A percentile compares a stretch with the other conserved stretches of the same genome.
phyloP scores from a whole-genome alignment of 2,113 vertebrate species.

The Todiramphus chloris region DNA sequence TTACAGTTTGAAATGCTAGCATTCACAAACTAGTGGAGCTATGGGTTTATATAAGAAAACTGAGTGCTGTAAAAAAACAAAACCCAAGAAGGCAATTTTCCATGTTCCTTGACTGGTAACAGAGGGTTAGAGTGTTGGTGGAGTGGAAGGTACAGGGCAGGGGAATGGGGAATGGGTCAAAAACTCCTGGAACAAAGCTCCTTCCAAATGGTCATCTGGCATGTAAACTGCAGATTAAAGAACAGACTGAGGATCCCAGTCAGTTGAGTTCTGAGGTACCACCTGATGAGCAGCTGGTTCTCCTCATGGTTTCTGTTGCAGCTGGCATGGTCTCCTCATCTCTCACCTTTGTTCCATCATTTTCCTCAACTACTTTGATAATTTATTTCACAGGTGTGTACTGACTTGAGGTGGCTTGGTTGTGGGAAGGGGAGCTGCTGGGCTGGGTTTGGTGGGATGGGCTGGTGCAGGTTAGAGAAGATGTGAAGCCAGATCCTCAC shows the following conservation, averaged over 20 bases:
- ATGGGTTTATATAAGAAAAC: conserved; percentile 28
- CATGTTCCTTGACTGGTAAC: not conserved
- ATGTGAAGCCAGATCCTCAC: not conserved
- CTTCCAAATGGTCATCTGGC: not conserved
- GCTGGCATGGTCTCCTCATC: not conserved
- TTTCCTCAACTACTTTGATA: not conserved
- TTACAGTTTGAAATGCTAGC: conserved; percentile 54
- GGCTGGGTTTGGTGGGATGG: not conserved
- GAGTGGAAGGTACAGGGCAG: not conserved
- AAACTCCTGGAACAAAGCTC: not conserved
- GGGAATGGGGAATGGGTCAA: not conserved
- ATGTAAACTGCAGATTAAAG: accelerated
- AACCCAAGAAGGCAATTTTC: not conserved
- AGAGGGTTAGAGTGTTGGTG: not conserved
- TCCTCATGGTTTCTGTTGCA: not conserved
- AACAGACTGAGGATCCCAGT: not conserved
- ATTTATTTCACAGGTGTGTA: not conserved
- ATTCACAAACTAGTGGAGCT: conserved; percentile 27
- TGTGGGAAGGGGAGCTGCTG: not conserved
- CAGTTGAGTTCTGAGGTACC: not conserved
- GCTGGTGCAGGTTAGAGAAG: not conserved
- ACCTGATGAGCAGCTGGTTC: not conserved
- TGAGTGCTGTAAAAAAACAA: not conserved
- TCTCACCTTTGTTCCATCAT: not conserved
- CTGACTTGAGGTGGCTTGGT: not conserved